phyloP scores from a whole-genome alignment of 1,140 invertebrate species.

The Drosophila dunni region DNA sequence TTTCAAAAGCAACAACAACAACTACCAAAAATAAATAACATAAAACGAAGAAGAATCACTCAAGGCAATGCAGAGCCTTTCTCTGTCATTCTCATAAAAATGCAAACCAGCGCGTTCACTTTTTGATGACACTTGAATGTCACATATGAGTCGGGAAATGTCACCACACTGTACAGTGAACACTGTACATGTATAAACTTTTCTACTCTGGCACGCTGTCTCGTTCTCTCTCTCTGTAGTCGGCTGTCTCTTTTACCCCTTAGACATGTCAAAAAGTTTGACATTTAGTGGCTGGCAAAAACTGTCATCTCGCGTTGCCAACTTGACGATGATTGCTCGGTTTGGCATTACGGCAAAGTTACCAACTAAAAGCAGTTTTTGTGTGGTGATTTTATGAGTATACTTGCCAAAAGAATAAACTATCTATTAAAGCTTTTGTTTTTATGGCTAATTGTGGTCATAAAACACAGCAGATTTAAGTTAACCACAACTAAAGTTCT shows the following conservation, averaged over 20 bases:
- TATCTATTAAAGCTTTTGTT: slow-evolving; percentile 15
- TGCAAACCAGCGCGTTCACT: slow-evolving; percentile 70
- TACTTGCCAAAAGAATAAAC: slow-evolving; percentile 15
- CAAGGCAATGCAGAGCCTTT: slow-evolving; percentile 67
- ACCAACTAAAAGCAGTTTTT: slow-evolving; percentile 16
- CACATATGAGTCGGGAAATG: slow-evolving; percentile 67
- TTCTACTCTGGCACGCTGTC: background rate
- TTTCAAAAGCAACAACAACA: slow-evolving; percentile 24
- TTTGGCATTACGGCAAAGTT: slow-evolving; percentile 58
- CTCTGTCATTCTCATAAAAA: slow-evolving; percentile 79
- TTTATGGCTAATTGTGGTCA: slow-evolving; percentile 2
- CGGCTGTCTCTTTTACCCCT: slow-evolving; percentile 4
- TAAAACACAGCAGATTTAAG: background rate
- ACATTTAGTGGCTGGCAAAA: slow-evolving; percentile 82
- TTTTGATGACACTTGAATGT: slow-evolving; percentile 80
- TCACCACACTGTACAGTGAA: slow-evolving; percentile 24
- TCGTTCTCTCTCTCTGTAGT: background rate
- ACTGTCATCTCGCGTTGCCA: slow-evolving; percentile 69
- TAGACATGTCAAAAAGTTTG: slow-evolving; percentile 72
- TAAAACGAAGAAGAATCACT: slow-evolving; percentile 58
- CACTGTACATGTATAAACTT: slow-evolving; percentile 8
- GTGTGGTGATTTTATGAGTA: slow-evolving; percentile 29
- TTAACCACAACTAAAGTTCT: background rate
- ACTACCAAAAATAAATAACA: slow-evolving; percentile 24
- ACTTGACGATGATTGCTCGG: slow-evolving; percentile 79